A percentile compares a stretch with the other conserved stretches of the same genome.
These are phyloP conservation scores for Elymnias hypermnestra DNA, from an alignment of 1,140 invertebrate genomes.

Conservation along the genomic window DNA sequence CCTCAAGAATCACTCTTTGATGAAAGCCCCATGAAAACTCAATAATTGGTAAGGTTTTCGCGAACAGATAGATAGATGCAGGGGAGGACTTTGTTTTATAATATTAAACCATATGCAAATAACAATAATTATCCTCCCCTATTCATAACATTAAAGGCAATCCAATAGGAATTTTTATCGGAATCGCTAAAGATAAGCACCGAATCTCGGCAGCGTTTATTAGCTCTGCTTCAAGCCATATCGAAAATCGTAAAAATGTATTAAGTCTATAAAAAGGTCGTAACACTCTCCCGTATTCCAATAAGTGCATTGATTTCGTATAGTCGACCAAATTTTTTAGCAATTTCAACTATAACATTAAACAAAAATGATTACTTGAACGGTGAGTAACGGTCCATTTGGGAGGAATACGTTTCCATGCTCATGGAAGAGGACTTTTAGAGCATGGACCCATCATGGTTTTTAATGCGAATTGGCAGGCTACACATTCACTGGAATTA, in stretches of 20 bases:
- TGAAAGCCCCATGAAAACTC: too few species aligned
- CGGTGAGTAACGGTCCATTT: too few species aligned
- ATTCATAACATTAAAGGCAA: constrained; percentile 1
- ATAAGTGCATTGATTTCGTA: constrained; percentile 28
- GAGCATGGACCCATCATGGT: too few species aligned
- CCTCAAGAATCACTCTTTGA: too few species aligned
- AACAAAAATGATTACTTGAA: background rate
- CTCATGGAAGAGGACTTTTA: too few species aligned
- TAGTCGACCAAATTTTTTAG: background rate
- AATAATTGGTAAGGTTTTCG: too few species aligned
- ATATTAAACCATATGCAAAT: too few species aligned
- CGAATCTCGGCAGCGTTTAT: constrained; percentile 23
- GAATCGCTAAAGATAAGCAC: constrained; percentile 14
- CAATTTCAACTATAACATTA: background rate
- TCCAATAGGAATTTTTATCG: constrained; percentile 16
- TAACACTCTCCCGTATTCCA: constrained; percentile 23
- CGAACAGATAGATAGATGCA: too few species aligned
- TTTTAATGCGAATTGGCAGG: too few species aligned
- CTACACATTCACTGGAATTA: too few species aligned
- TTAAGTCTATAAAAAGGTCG: constrained; percentile 32
- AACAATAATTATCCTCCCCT: background rate
- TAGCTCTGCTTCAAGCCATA: constrained; percentile 21
- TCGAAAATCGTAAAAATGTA: constrained; percentile 33
- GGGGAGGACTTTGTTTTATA: too few species aligned
- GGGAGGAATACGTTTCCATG: too few species aligned